phyloP scores from a whole-genome alignment of 1,140 invertebrate species.

The Cotesia chilonis region DNA sequence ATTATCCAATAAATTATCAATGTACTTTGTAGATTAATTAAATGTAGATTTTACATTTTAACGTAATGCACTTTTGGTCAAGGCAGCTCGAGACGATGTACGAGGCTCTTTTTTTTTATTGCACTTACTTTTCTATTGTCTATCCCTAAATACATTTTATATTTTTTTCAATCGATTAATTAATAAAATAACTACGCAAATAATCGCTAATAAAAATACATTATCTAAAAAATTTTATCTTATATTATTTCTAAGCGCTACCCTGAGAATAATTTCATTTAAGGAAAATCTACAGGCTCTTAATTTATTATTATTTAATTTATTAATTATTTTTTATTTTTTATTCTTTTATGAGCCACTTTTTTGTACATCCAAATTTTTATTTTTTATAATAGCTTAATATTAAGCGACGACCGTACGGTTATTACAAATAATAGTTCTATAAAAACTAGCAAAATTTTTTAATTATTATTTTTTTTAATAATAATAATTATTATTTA shows the following conservation, averaged over 20 bases:
- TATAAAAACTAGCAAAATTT: conserved; percentile 12
- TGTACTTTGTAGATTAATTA: neutral
- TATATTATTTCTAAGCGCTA: neutral
- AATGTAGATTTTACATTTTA: neutral
- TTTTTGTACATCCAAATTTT: conserved; percentile 25
- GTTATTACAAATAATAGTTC: neutral
- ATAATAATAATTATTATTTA: neutral
- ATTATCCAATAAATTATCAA: conserved; percentile 15
- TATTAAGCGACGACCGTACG: conserved; percentile 24
- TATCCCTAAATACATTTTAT: conserved; percentile 23
- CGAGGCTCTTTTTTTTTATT: conserved; percentile 44
- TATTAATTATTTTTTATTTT: neutral
- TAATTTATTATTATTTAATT: conserved; percentile 1
- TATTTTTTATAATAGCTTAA: conserved; percentile 23
- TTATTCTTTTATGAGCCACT: neutral
- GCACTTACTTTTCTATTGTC: conserved; percentile 26
- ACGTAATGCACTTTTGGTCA: conserved; percentile 65
- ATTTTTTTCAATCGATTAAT: neutral
- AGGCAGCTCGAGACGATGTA: conserved; percentile 65
- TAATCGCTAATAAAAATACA: too few species aligned
- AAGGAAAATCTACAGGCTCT: conserved; percentile 17
- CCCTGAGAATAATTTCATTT: conserved; percentile 17
- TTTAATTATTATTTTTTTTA: neutral
- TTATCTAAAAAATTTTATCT: neutral
- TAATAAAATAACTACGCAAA: neutral